These are phyloP conservation scores for Burhinus bistriatus DNA, from an alignment of 2,113 vertebrate genomes.

Conservation along the genomic window DNA sequence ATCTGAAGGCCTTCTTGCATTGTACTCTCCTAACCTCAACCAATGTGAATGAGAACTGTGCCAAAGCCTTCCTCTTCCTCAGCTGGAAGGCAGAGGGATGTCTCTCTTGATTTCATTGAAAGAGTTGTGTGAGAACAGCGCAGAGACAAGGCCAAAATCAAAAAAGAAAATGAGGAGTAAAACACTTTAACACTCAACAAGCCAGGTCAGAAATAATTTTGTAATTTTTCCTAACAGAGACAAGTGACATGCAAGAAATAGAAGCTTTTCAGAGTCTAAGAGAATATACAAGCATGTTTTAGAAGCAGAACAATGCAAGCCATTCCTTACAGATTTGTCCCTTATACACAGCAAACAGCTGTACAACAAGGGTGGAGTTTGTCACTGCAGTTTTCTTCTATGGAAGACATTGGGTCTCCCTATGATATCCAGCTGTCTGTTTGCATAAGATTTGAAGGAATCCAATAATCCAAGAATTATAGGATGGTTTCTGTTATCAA, in stretches of 20 bases:
- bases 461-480: neutral
- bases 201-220: neutral
- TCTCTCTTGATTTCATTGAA: neutral
- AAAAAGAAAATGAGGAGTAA: neutral
- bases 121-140: neutral
- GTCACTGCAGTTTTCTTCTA: neutral
- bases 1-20: neutral
- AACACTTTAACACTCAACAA: neutral
- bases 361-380: neutral
- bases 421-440: neutral
- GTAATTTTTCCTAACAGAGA: neutral
- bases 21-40: neutral
- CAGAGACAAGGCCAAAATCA: neutral
- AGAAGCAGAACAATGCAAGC: neutral
- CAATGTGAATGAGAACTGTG: neutral
- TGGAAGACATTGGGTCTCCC: neutral
- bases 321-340: neutral
- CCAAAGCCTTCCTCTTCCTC: neutral
- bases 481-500: neutral
- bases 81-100: neutral
- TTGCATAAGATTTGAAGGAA: neutral
- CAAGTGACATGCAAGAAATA: neutral
- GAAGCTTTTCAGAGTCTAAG: neutral
- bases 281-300: neutral
- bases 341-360: neutral